Evolutionary conservation across 2,797 vertebrate species (phyloP), one percentile per base, ranked within the genome.

Genomic region (Eutrigla gurnardus): DNA sequence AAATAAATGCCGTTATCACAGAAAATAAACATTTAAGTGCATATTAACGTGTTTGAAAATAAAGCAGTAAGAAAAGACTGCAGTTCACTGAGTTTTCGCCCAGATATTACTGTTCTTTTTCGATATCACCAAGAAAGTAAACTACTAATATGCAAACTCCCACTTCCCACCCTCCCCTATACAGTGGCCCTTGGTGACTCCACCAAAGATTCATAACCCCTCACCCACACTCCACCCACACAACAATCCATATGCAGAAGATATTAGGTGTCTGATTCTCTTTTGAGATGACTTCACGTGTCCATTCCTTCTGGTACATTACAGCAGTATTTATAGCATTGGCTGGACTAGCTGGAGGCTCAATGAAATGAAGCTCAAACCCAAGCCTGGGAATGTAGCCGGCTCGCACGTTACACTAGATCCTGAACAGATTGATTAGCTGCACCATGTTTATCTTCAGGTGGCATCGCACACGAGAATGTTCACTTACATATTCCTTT

Each of bases 241-340:
- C 81, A 78, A 60, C 84, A 90, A 92, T 90, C 88, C 86, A 90
- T 91, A 90, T 75, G 59, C 87, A 82, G 86, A 89, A 87, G 82
- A 92, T 91, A 92, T 74, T 85, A 65, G 85, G 85, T 91, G 89
- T 92, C 92, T 89, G 88, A 89, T 89, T 90, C 88, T 85, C 85
- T 92, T 84, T 25, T 88, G 88, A 91, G 88, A 91, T 86, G 81
- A 90, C 89, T 92, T 90, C 81, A 75, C 87, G 88, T 84, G 83
- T 87, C 81, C 89, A 84, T 88, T 89, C 88, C 92, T 89, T 81
- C 82, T 87, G 84, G 84, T 82, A 81, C 91, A 87, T 88, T 81
- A 73, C 88, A 80, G 73, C 65, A 70, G 79, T 93, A 94, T 93
- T 93, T 93, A 89, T 94, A 93, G 91, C 88, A 68, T 62, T 70